Conservation (phyloP, 2,113 vertebrate species). For the Tylochromis polylepis region DNA sequence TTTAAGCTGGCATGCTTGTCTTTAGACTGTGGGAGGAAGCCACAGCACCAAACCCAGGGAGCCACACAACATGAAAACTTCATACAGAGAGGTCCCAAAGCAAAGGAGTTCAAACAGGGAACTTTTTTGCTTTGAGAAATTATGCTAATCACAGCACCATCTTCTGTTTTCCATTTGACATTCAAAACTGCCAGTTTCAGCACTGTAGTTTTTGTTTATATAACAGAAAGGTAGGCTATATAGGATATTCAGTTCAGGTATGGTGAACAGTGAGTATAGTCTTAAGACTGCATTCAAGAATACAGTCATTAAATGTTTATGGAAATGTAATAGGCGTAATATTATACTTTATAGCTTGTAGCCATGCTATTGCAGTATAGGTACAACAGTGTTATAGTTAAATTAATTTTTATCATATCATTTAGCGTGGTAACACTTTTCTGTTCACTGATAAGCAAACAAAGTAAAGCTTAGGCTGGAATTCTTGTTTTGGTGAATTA, state of each 20-base stretch:
- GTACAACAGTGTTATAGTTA: not conserved
- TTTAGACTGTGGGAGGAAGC: not conserved
- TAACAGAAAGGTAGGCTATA: no score
- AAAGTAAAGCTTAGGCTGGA: not conserved
- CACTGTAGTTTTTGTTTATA: accelerated
- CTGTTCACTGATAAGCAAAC: not conserved
- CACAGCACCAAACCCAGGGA: not conserved
- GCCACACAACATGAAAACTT: not conserved
- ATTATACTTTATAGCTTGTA: not conserved
- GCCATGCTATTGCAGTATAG: not conserved
- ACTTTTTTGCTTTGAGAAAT: not conserved
- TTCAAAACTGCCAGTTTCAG: not conserved
- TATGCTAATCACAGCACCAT: not conserved
- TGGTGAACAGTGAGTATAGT: not conserved
- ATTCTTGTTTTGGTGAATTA: not conserved
- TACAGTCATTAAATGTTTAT: not conserved
- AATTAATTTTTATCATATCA: not conserved
- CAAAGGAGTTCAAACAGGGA: not conserved
- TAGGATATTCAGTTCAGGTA: not conserved
- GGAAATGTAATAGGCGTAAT: not conserved
- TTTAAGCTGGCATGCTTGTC: no score
- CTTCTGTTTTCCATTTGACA: not conserved
- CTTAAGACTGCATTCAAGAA: not conserved
- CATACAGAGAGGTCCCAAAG: not conserved
- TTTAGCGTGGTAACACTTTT: not conserved